Percentiles rank a stretch among this genome's conserved stretches.
phyloP scores from a whole-genome alignment of 2,888 invertebrate genomes.

The Gryllus longicercus region DNA sequence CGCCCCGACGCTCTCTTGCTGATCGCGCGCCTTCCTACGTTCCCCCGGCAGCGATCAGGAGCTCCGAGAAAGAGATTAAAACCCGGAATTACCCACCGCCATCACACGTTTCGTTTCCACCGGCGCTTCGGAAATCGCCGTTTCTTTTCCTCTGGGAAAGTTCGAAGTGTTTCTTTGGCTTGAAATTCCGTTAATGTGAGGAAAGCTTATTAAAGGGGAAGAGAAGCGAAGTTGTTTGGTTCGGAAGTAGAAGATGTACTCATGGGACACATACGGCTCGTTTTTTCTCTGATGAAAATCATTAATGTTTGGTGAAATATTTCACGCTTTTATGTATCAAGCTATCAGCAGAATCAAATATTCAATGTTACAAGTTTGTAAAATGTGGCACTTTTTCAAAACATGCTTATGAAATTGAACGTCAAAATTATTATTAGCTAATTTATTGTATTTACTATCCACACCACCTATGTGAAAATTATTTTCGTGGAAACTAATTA shows the following conservation, averaged over 20 bases:
- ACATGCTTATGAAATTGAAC: too few species aligned
- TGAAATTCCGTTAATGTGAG: slow-evolving; percentile 9
- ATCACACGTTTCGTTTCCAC: neutral
- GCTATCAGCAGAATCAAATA: too few species aligned
- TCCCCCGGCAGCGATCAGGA: neutral
- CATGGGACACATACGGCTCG: neutral
- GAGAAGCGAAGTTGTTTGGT: neutral
- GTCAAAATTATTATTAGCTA: too few species aligned
- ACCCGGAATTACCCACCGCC: neutral
- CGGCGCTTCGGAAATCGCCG: neutral
- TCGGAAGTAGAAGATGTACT: neutral
- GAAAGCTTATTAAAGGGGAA: neutral
- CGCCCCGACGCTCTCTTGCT: neutral
- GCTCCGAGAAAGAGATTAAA: neutral
- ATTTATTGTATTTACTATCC: too few species aligned
- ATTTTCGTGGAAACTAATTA: too few species aligned
- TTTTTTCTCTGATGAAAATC: too few species aligned
- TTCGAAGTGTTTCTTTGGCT: neutral
- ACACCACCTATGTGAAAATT: too few species aligned
- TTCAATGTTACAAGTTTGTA: too few species aligned
- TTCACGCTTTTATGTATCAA: too few species aligned
- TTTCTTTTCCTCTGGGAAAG: slow-evolving; percentile 1
- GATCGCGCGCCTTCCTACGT: neutral
- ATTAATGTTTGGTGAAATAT: too few species aligned
- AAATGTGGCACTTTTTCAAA: too few species aligned